A percentile compares a stretch with the other conserved stretches of the same genome.
phyloP scores from a whole-genome alignment of 2,113 vertebrate species.

The Charina bottae region DNA sequence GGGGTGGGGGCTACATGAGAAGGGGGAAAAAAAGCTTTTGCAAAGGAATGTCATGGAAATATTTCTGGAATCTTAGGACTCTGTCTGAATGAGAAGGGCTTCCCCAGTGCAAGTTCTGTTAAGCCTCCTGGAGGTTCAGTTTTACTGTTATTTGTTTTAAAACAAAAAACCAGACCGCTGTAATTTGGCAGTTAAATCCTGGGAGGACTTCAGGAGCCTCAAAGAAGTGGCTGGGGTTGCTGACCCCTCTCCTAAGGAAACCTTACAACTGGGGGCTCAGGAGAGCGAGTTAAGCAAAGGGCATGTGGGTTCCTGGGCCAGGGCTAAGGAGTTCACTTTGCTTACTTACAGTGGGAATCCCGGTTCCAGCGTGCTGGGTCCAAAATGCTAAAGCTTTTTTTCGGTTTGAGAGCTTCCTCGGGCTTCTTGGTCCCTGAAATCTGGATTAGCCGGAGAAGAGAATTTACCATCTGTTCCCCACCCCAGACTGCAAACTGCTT shows the following conservation, averaged over 20 bases:
- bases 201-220: background rate
- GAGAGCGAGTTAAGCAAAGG: background rate
- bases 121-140: background rate
- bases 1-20: background rate
- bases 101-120: background rate
- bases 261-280: background rate
- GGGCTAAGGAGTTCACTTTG: background rate
- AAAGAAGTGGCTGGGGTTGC: background rate
- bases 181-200: background rate
- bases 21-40: background rate
- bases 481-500: background rate
- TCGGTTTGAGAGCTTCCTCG: conserved; percentile 77
- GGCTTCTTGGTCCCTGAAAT: conserved; percentile 72
- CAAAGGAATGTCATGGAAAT: background rate
- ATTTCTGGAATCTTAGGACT: background rate
- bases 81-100: background rate
- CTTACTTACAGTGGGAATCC: conserved; percentile 61
- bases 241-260: background rate
- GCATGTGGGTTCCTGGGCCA: background rate
- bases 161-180: background rate
- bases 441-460: conserved; percentile 47
- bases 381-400: conserved; percentile 77
- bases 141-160: background rate
- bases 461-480: background rate
- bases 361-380: conserved; percentile 76